phyloP scores from a whole-genome alignment of 2,797 vertebrate species.

The Neosilurus mollespiculum region DNA sequence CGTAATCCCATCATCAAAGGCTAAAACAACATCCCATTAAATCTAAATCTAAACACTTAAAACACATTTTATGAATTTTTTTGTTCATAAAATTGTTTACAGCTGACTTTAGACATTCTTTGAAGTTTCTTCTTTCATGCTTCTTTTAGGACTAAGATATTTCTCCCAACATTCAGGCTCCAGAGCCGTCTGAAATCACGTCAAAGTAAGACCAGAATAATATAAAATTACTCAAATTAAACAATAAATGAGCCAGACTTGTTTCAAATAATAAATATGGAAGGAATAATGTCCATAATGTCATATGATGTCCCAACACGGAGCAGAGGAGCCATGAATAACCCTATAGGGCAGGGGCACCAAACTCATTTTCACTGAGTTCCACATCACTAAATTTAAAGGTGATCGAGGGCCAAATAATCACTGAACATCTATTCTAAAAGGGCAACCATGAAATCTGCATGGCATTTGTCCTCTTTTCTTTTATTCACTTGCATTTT shows the following conservation, averaged over 20 bases:
- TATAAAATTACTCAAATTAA: background rate
- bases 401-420: no score
- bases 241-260: background rate
- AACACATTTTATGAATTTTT: background rate
- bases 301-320: no score
- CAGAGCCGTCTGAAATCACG: background rate
- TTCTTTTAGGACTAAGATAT: background rate
- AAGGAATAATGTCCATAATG: no score
- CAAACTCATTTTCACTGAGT: no score
- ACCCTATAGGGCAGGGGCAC: no score
- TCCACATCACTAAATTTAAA: no score
- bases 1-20: background rate
- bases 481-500: no score
- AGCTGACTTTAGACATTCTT: background rate
- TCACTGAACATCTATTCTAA: no score
- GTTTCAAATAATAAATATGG: background rate
- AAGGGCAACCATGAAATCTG: no score
- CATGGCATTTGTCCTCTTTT: no score
- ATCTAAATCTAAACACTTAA: background rate
- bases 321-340: no score
- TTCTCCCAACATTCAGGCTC: background rate
- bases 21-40: background rate
- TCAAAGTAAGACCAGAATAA: background rate
- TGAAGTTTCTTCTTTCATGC: slow-evolving; percentile 1
- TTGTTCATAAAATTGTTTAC: background rate